phyloP scores from a whole-genome alignment of 2,888 invertebrate genomes.

The Pteria penguin region DNA sequence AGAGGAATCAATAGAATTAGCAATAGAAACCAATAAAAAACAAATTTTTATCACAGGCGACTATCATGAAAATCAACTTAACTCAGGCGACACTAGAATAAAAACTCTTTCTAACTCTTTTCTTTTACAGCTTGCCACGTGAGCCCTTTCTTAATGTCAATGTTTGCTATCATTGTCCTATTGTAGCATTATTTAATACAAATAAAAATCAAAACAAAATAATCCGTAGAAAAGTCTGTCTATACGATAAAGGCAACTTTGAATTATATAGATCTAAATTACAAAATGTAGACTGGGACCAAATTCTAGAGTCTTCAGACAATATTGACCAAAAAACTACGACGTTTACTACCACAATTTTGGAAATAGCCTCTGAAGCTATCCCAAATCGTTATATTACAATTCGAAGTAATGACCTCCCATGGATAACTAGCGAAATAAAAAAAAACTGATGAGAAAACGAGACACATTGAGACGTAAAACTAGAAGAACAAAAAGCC shows the following conservation, averaged over 20 bases:
- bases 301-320: neutral
- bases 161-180: conserved; percentile 1
- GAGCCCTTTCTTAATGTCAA: neutral
- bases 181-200: neutral
- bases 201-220: neutral
- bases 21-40: too few relatives aligned
- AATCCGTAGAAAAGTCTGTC: conserved; percentile 1
- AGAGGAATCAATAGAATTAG: too few relatives aligned
- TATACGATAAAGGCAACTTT: conserved; percentile 4
- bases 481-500: neutral
- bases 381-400: conserved; percentile 11
- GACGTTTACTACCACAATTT: neutral
- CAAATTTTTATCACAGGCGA: too few relatives aligned
- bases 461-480: neutral
- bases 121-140: neutral
- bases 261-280: neutral
- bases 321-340: neutral
- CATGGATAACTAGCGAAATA: neutral
- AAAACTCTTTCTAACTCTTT: neutral
- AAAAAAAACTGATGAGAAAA: neutral
- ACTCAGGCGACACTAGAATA: too few relatives aligned
- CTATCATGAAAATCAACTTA: too few relatives aligned
- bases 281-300: neutral
- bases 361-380: neutral
- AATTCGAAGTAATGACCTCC: neutral